A percentile compares a stretch with the other conserved stretches of the same genome.
Conservation (phyloP, 1,140 invertebrate species). For the Brachionus manjavacas region DNA sequence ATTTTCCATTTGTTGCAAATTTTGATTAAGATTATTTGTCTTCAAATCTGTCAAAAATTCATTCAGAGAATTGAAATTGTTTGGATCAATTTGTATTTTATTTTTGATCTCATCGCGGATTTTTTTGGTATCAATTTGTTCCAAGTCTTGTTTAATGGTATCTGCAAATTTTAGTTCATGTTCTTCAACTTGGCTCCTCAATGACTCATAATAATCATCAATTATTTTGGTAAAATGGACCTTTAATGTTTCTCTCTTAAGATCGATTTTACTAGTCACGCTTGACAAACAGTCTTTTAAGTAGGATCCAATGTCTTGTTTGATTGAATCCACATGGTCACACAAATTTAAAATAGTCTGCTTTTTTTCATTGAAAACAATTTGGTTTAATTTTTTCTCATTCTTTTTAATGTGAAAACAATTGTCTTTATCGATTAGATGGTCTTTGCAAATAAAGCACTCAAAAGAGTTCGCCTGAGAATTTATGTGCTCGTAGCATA, state of each 20-base stretch:
- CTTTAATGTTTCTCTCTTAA: background rate
- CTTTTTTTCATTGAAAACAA: background rate
- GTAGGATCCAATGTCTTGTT: background rate
- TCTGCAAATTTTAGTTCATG: background rate
- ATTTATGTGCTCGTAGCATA: background rate
- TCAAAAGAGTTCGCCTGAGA: background rate
- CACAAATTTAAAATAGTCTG: background rate
- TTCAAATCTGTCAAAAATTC: background rate
- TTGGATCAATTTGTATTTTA: background rate
- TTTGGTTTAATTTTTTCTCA: background rate
- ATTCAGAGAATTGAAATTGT: background rate
- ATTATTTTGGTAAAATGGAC: background rate
- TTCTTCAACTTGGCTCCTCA: background rate
- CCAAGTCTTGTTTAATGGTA: background rate
- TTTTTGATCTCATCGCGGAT: background rate
- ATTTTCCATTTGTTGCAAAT: background rate
- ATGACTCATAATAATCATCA: background rate
- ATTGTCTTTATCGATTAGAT: background rate
- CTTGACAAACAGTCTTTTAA: background rate
- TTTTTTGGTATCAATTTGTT: background rate
- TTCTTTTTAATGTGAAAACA: background rate
- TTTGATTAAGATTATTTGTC: background rate
- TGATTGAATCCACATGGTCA: background rate
- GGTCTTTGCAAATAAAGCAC: background rate
- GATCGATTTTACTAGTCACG: background rate